phyloP scores from a whole-genome alignment of 2,113 vertebrate genomes.

The Pituophis catenifer region DNA sequence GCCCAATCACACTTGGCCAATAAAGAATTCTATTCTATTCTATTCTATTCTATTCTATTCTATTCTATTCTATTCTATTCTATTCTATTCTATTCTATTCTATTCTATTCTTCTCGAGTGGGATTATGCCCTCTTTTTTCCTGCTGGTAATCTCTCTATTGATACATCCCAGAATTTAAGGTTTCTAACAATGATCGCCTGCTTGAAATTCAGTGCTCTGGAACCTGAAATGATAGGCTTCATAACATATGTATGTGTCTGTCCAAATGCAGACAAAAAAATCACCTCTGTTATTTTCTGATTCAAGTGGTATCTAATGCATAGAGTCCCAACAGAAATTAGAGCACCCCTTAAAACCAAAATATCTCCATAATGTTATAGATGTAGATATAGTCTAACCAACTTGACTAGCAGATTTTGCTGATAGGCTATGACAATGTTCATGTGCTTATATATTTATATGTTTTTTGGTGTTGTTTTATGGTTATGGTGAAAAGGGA shows the following conservation, averaged over 20 bases:
- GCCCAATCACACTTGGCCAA: too few species aligned
- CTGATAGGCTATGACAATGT: not conserved
- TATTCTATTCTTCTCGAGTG: not conserved
- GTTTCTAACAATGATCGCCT: not conserved
- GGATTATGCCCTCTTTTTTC: not conserved
- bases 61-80: too few species aligned
- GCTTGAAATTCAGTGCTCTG: not conserved
- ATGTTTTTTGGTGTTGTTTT: not conserved
- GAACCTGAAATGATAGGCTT: not conserved
- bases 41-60: too few species aligned
- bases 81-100: too few species aligned
- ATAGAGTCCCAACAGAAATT: rapidly evolving
- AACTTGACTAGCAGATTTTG: not conserved
- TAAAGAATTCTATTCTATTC: too few species aligned
- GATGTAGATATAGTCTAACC: not conserved
- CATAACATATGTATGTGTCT: not conserved
- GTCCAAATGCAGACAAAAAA: not conserved
- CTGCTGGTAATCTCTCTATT: not conserved
- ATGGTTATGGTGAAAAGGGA: not conserved
- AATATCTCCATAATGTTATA: conserved; percentile 15
- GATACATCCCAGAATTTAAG: not conserved
- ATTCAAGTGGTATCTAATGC: not conserved
- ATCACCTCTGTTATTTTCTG: not conserved
- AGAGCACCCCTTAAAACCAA: not conserved
- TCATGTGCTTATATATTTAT: not conserved